phyloP scores from a whole-genome alignment of 2,113 vertebrate genomes.

The Nymphicus hollandicus region DNA sequence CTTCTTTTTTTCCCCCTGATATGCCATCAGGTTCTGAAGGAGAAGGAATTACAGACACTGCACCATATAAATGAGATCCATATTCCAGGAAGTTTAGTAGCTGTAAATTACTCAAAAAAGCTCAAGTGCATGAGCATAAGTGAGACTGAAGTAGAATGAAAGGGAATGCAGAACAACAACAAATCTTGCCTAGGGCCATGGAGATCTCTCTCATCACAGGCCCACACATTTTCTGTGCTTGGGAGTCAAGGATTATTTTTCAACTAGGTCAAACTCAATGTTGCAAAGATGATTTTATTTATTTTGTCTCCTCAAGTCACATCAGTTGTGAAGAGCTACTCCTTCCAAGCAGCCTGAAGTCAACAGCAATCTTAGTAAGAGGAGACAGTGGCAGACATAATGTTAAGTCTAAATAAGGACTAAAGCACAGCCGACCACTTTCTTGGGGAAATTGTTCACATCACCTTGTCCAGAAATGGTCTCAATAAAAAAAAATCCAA shows the following conservation, averaged over 20 bases:
- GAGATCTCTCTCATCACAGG: background rate
- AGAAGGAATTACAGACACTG: background rate
- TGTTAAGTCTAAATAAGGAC: background rate
- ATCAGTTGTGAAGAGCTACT: background rate
- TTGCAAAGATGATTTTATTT: slow-evolving; percentile 26
- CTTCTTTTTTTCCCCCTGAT: background rate
- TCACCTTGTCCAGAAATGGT: background rate
- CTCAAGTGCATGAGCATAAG: background rate
- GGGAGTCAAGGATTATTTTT: slow-evolving; percentile 28
- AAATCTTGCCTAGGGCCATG: background rate
- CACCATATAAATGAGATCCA: background rate
- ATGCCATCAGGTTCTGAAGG: background rate
- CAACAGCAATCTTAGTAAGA: slow-evolving; percentile 7
- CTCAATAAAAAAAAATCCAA: background rate
- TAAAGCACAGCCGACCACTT: background rate
- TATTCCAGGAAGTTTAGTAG: background rate
- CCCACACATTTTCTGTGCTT: background rate
- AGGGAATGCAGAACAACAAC: background rate
- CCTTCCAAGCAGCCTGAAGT: slow-evolving; percentile 20
- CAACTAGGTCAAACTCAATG: slow-evolving; percentile 31
- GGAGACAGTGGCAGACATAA: background rate
- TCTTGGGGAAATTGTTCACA: background rate
- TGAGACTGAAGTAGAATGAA: background rate
- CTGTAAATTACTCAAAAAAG: background rate
- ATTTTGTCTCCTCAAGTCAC: slow-evolving; percentile 31